phyloP scores from a whole-genome alignment of 2,888 invertebrate genomes.

The Caenorhabditis panamensis region DNA sequence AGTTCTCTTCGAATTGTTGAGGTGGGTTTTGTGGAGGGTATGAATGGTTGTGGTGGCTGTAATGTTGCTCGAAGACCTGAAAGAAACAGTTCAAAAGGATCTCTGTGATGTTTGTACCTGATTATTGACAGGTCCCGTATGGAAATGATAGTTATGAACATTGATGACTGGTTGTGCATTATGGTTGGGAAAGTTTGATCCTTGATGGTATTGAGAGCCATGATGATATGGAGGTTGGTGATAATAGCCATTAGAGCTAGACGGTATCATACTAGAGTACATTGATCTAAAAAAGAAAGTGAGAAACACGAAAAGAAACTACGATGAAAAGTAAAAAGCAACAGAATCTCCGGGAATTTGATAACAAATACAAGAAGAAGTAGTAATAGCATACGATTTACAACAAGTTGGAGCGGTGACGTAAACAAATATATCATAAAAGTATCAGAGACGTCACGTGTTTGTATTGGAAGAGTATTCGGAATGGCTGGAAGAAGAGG shows the following conservation, averaged over 20 bases:
- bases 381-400: conserved; percentile 3
- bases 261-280: conserved; percentile 38
- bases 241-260: conserved; percentile 41
- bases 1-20: conserved; percentile 33
- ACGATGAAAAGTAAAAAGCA: no score
- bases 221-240: background rate
- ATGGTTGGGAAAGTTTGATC: no score
- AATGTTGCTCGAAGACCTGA: conserved; percentile 47
- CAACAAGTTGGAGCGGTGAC: conserved; percentile 13
- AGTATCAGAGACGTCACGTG: conserved; percentile 24
- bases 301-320: no score
- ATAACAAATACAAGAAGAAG: conserved; percentile 3
- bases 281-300: conserved; percentile 19
- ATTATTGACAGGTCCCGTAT: conserved; percentile 45
- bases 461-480: no score
- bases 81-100: conserved; percentile 5
- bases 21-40: conserved; percentile 12
- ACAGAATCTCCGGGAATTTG: background rate
- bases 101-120: conserved; percentile 12
- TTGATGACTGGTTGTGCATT: conserved; percentile 36
- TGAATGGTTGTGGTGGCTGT: conserved; percentile 40
- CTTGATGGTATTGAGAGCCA: conserved; percentile 22
- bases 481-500: no score
- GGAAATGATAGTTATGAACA: conserved; percentile 63
- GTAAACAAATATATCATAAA: conserved; percentile 28